Base-by-base conservation (phyloP, 2,797 vertebrate species). In the Spondyliosoma cantharus region DNA sequence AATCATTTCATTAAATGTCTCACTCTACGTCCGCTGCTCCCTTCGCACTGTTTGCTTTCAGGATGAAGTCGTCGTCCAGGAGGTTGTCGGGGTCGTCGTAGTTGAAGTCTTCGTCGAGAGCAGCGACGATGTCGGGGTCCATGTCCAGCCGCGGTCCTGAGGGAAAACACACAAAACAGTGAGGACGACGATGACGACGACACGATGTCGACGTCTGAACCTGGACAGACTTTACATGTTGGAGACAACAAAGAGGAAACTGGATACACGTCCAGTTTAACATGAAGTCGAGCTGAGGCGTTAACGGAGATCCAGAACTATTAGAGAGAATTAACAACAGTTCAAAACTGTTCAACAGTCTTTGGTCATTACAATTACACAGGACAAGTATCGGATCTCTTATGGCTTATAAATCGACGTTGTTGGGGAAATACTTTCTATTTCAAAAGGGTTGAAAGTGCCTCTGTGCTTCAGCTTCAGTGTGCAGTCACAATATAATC, bases 41-140 rank as follows among this genome's bases (percentile, higher is more conserved):
- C 3, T 57, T 78, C 14, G 78, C n/a, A 5, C 91, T 87, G 89
- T 96, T 99, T 37, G 98, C 98, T 86, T 95, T 95, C 59, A 95
- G 4, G 78, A 99, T 93, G 73, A 99, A 99, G 91, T 99, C 97
- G 58, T 99, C 98, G 0, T 99, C 98, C 80, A 99, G 93, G 50
- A 96, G 58, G 92, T 99, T 99, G 82, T 97, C 93, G 13, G 98
- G 97, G 93, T 98, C 89, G 1, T 97, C 94, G 66, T 94, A 99
- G 90, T 99, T 94, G 86, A 99, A 99, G 90, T 99, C 98, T 60
- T 99, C 97, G 82, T 99, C 98, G 17, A 99, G 95, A 20, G 96
- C 98, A 0, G 98, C 98, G 65, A 98, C 96, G 48, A 99, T 97
- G 89, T 99, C 98, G 0, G 98, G 98, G 88, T 99, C 98, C 95